phyloP scores from a whole-genome alignment of 1,140 invertebrate genomes.

The Tenebrio molitor region DNA sequence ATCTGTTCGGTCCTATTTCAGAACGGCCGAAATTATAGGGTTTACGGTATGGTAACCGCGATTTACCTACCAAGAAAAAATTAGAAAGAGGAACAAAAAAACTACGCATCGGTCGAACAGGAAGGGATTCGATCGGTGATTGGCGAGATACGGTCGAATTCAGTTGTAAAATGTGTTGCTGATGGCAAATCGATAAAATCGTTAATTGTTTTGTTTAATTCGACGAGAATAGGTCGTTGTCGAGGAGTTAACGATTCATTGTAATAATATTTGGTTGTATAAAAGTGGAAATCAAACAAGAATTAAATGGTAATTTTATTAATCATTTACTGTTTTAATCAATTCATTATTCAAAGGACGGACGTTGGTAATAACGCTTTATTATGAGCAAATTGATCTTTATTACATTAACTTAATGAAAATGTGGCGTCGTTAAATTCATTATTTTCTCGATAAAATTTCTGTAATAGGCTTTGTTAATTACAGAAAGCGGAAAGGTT shows the following conservation, averaged over 20 bases:
- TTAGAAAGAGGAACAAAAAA: constrained; percentile 6
- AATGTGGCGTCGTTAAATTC: background rate
- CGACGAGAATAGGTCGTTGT: background rate
- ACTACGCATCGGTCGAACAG: background rate
- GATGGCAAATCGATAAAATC: background rate
- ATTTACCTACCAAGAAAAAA: constrained; percentile 11
- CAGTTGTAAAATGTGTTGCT: background rate
- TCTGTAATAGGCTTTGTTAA: no score
- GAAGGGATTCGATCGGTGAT: constrained; percentile 8
- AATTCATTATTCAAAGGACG: constrained; percentile 8
- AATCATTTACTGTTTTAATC: constrained; percentile 4
- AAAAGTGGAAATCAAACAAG: background rate
- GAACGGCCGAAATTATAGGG: constrained; percentile 17
- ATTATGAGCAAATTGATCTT: background rate
- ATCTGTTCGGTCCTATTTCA: constrained; percentile 35
- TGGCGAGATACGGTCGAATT: background rate
- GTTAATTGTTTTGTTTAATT: background rate
- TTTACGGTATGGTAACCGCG: constrained; percentile 13
- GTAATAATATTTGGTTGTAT: background rate
- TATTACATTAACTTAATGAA: background rate
- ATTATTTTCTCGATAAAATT: background rate
- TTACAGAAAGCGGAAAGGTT: no score
- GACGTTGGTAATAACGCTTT: background rate
- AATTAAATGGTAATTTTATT: background rate
- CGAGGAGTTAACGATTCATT: background rate